Evolutionary conservation across 2,888 invertebrate genomes (phyloP), one percentile per base, ranked within the genome.

Genomic region (Phania funesta): DNA sequence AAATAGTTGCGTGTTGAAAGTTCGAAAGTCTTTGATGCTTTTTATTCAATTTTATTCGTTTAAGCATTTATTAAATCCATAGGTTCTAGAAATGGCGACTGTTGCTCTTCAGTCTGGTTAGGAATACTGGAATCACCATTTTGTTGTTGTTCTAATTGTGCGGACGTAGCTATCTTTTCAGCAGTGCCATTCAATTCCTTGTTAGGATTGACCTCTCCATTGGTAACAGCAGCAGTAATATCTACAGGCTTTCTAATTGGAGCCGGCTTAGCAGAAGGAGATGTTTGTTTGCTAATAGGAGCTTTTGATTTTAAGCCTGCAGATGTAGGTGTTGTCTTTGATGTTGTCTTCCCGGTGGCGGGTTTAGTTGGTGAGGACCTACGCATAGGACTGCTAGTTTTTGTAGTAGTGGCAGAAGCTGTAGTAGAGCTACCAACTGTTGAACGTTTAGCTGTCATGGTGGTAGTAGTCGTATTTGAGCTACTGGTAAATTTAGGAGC

Each of bases 401-500:
- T 74, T 35, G 86, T 20, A 7, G 74, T 77, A 44, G 70, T 68
- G 6, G 76, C 46, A 8, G 78, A 64, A 26, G 77, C 62, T 64
- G 71, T 77, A 60, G 78, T 67, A 4, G 79, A 41, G 24, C 58
- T 80, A 48, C 60, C 76, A 11, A 35, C 32, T 68, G 78, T 56
- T 18, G 87, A 86, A 60, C 89, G 89, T n/a, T 83, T 70, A 24
- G 84, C 83, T 54, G 81, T 85, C 24, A 86, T 84, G 24, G 65
- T 76, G 38, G 79, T 71, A 9, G 82, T 80, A 29, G 74, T 77
- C n/a, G 82, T 3, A 38, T 52, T 60, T 13, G 71, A 60, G 35
- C 64, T 83, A 35, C 84, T 86, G 48, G 86, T 86, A 58, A 73
- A 79, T 74, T 88, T 89, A 11, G 89, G 89, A 54, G 89, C 89